Conservation (phyloP, 2,888 invertebrate genomes). For the Agrypnus murinus region DNA sequence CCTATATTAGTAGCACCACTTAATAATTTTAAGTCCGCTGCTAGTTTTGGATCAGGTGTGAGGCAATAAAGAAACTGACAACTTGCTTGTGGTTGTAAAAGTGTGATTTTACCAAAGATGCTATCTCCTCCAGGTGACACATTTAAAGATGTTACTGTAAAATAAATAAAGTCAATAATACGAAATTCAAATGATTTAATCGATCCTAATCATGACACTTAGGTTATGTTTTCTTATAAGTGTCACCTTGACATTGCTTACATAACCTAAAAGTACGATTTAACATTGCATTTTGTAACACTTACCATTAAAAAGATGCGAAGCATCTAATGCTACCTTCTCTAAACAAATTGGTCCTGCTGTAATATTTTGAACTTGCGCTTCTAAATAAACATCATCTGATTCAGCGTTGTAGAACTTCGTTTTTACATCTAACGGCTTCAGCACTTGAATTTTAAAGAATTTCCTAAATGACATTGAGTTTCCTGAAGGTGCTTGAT, state of each 20-base stretch:
- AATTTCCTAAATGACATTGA: conserved; percentile 94
- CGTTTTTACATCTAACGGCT: conserved; percentile 98
- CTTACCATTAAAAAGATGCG: conserved; percentile 86
- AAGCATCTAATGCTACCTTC: conserved; percentile 94
- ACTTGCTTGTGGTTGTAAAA: conserved; percentile 91
- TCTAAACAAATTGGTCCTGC: conserved; percentile 94
- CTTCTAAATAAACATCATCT: conserved; percentile 83
- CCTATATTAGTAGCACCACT: conserved; percentile 93
- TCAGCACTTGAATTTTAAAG: conserved; percentile 98
- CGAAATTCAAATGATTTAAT: too few relatives aligned
- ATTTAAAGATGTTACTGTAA: conserved; percentile 81
- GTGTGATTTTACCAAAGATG: conserved; percentile 85
- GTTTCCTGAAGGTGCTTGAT: conserved; percentile 84
- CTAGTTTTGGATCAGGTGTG: conserved; percentile 84
- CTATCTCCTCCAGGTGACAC: conserved; percentile 79
- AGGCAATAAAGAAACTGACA: conserved; percentile 97
- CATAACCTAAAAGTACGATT: too few relatives aligned
- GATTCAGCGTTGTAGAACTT: conserved; percentile 97
- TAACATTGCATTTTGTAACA: too few relatives aligned
- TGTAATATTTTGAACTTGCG: conserved; percentile 93
- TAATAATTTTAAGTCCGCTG: conserved; percentile 84
- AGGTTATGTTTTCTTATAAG: too few relatives aligned
- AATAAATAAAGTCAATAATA: conserved; percentile 55
- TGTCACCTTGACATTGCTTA: too few relatives aligned
- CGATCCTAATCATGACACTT: too few relatives aligned